These are phyloP conservation scores for Montipora capricornis DNA, from an alignment of 64 coral and sea anemone genomes.

Conservation along the genomic window DNA sequence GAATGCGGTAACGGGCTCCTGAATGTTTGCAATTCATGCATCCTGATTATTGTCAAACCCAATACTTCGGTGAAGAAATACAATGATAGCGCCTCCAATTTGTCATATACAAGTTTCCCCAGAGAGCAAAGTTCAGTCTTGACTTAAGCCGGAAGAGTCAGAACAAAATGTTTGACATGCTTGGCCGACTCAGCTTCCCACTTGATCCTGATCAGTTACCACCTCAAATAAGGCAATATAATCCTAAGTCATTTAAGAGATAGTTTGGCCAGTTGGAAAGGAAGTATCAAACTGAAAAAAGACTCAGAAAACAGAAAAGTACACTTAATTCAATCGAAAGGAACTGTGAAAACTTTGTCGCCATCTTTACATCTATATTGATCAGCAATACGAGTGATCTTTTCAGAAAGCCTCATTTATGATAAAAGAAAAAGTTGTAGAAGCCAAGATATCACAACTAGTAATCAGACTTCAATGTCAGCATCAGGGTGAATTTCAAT, in stretches of 20 bases:
- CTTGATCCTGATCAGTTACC: neutral
- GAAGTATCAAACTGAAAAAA: neutral
- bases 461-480: neutral
- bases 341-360: too few relatives aligned
- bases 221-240: too few relatives aligned
- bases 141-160: neutral
- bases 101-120: neutral
- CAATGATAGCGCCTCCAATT: neutral
- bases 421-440: too few relatives aligned
- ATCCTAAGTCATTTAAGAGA: neutral
- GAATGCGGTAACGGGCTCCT: too few relatives aligned
- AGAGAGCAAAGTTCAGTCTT: slow-evolving; percentile 3
- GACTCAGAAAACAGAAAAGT: neutral
- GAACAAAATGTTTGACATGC: neutral
- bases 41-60: too few relatives aligned
- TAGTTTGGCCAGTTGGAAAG: neutral
- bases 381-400: too few relatives aligned
- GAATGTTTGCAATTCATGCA: too few relatives aligned
- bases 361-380: too few relatives aligned
- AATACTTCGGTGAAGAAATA: neutral
- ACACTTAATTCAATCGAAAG: too few relatives aligned
- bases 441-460: neutral
- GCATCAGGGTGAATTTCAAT: neutral
- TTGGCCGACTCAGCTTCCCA: neutral
- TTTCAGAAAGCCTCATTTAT: too few relatives aligned